Base-by-base conservation (phyloP, 2,888 invertebrate species). In the Platypus cylindrus region DNA sequence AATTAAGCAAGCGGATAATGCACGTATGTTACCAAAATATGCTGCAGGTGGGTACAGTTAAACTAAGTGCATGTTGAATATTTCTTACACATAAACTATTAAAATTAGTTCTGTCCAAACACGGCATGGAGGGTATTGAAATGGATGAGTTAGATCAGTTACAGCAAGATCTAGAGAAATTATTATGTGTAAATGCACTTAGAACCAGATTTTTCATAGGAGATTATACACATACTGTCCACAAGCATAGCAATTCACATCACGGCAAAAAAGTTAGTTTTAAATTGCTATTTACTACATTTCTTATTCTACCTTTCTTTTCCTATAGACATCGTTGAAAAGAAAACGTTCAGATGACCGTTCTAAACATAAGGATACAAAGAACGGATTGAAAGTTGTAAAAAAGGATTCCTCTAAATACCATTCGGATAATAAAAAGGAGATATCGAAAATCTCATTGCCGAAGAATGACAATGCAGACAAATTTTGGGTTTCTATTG, bases 401-500 rank as follows among this genome's bases (percentile, higher is more conserved):
- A 60, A 59, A 43, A 53, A 55, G 36, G 50, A 47, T 18, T 37
- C 54, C 30, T 51, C 53, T 16, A 51, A 47, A 15, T 56, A 58
- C 31, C 34, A 48, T 13, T 45, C 50, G 27, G 41, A 41, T 22
- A 37, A 37, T 9, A 33, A 49, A 4, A 64, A 75, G 30, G 79
- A 80, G 48, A 61, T 74, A 30, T 73, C 75, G 2, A 80, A 82
- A 53, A 63, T 80, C 34, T 61, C 77, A 16, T 59, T 83, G 37
- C 82, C 83, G 12, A 87, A 86, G 63, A 91, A 93, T 59, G 93
- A 94, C 62, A 84, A 83, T 36, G 86, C 91, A 7, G 89, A 90
- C 53, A 85, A 89, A 59, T 94, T 94, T 65, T 95, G 94, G 94
- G 74, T 83, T 22, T 87, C 86, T 2, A 82, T 94, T 1, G 93